Conservation (phyloP, 2,888 invertebrate genomes). For the Barypeithes pellucidus region DNA sequence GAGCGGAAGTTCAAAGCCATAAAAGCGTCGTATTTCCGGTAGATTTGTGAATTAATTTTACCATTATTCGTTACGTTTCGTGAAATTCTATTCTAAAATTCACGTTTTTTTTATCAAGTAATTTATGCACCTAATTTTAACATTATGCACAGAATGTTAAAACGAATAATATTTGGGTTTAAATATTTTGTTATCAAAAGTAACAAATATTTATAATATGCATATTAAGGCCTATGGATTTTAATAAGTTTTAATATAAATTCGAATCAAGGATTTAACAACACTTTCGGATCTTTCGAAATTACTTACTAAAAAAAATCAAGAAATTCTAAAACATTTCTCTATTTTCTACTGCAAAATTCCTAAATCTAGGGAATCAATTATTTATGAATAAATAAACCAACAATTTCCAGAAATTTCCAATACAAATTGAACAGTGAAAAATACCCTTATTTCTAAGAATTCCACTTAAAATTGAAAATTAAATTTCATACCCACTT, state of each 20-base stretch:
- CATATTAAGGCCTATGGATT: too few relatives aligned
- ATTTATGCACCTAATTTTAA: conserved; percentile 15
- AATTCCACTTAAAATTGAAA: not conserved
- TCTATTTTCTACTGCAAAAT: not conserved
- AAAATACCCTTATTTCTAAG: conserved; percentile 9
- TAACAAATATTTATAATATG: too few relatives aligned
- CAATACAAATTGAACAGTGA: not conserved
- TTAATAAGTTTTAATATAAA: too few relatives aligned
- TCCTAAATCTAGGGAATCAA: not conserved
- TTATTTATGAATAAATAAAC: not conserved
- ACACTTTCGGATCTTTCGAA: too few relatives aligned
- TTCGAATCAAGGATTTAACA: too few relatives aligned
- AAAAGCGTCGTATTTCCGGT: conserved; percentile 46
- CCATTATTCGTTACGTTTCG: conserved; percentile 33
- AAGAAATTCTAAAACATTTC: not conserved
- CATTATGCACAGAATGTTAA: not conserved
- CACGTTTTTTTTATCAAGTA: not conserved
- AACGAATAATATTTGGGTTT: not conserved
- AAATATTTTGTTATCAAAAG: too few relatives aligned
- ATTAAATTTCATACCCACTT: conserved; percentile 35
- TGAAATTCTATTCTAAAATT: conserved; percentile 6
- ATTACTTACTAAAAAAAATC: too few relatives aligned
- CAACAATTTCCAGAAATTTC: not conserved
- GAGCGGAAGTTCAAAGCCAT: conserved; percentile 45
- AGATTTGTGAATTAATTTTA: conserved; percentile 43